Base-by-base conservation (phyloP, 92 coral and sea anemone species). In the Epizoanthus stellaris region DNA sequence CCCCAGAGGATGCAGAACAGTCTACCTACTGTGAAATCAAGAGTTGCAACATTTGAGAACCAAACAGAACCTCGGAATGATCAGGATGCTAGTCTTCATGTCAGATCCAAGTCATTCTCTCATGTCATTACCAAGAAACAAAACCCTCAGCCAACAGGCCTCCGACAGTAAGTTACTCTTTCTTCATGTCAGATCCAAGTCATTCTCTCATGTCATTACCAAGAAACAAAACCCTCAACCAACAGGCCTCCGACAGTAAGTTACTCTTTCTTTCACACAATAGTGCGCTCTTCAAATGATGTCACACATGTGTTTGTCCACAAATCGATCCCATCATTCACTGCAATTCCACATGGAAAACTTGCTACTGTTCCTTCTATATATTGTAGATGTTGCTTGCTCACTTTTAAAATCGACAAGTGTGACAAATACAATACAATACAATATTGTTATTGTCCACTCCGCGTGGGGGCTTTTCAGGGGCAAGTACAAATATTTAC, bases 41-140 rank as follows among this genome's bases (percentile, higher is more conserved):
- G 90, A 80, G 88, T 93, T 57, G 86, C 89, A 68, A 87, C 71
- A 30, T 86, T 91, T 76, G 97, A 93, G 75, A 88, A 84, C 69
- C 85, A 76, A 21, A 16, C 65, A 54, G 88, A 73, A 43, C 61
- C 67, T 21, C n/a, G 60, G 17, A 17, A 10, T 7, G 70, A 70
- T 23, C 45, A 54, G 83, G 57, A 1, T 57, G 62, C 36, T 49
- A 73, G 8, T 72, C 87, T 40, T 16, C 84, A 10, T 85, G 67
- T 34, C 60, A 86, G 76, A 19, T 79, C 83, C 62, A 79, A 42
- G 53, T 79, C 89, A 40, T 72, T 88, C 77, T 80, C 89, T 61
- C 17, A 74, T 61, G 43, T 57, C 66, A 79, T 67, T 75, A 4
- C 56, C 70, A 72, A 72, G 80, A 87, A 79, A 69, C 30, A 75